Evolutionary conservation across 2,113 vertebrate species (phyloP), one percentile per base, ranked within the genome.

Genomic region (Mustela nigripes): DNA sequence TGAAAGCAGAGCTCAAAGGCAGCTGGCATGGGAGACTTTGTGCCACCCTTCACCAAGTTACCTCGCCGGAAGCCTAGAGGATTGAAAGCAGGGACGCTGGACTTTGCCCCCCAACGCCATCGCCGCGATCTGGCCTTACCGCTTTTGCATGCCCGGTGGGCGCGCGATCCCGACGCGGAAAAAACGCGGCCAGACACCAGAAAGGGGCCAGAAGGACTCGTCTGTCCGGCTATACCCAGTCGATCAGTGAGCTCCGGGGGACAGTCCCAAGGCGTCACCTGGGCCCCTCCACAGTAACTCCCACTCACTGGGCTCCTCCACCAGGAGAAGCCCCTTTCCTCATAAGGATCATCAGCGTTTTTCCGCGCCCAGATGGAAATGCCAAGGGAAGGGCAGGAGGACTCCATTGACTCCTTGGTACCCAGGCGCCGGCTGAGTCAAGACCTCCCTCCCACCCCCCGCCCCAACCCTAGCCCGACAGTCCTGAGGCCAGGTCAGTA

Each of bases 221-320:
- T 91, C 95, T 91, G 79, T 83, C 91, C 62, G 22, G 45, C 95
- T 69, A 65, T 18, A 42, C 65, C 79, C 91, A 83, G 94, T 97
- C 96, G 97, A 95, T 97, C 97, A 95, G 39, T 14, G 28, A 79
- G 79, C 87, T 97, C 73, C 10, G 0, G 28, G 81, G 76, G 74
- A 94, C 80, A 65, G 89, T 92, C 56, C 26, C 81, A 33, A 53
- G 71, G 82, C 78, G 58, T 62, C 85, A 74, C 78, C 45, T 5
- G 10, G 45, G 39, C 36, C 65, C 24, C 62, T 83, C 50, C 74
- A 83, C 74, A 76, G 65, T 21, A 48, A 79, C 63, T 93, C 45
- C 42, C 69, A 92, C 48, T 80, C 31, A 21, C 48, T 21, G 6
- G 69, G 12, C 85, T 63, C n/a, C 4, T 18, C 36, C 31, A 22